These are phyloP conservation scores for Laothoe populi DNA, from an alignment of 2,888 invertebrate species.

Conservation along the genomic window DNA sequence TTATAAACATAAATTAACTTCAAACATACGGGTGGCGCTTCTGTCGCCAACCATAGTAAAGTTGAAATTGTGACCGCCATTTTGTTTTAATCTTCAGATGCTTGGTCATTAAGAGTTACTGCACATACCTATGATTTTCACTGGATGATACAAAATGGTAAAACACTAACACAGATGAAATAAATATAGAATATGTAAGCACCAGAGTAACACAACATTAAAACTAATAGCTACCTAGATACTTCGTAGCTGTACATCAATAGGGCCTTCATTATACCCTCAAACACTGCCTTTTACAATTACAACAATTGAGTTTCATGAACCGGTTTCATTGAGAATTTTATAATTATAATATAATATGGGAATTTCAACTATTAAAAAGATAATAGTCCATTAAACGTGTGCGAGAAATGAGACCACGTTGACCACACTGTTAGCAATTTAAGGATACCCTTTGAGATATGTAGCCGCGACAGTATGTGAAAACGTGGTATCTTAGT, in stretches of 20 bases:
- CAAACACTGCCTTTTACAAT: conserved; percentile 2
- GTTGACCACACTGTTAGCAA: too few relatives aligned
- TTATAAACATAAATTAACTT: not conserved
- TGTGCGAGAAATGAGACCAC: too few relatives aligned
- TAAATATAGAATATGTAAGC: conserved; percentile 31
- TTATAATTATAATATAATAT: not conserved
- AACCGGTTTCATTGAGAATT: not conserved
- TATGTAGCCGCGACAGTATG: too few relatives aligned
- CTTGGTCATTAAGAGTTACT: not conserved
- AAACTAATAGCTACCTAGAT: conserved; percentile 28
- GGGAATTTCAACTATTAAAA: too few relatives aligned
- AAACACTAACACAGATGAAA: conserved; percentile 3
- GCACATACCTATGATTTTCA: not conserved
- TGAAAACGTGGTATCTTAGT: too few relatives aligned
- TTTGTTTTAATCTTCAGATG: too few relatives aligned
- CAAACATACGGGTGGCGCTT: too few relatives aligned
- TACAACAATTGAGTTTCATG: not conserved
- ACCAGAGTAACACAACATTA: conserved; percentile 28
- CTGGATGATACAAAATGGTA: not conserved
- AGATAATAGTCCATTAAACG: too few relatives aligned
- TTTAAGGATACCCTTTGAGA: too few relatives aligned
- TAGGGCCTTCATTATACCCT: not conserved
- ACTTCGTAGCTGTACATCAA: conserved; percentile 12
- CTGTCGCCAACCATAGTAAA: too few relatives aligned
- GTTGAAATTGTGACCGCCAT: too few relatives aligned